Evolutionary conservation across 2,797 vertebrate genomes (phyloP), one percentile per base, ranked within the genome.

Genomic region (Crenuchus spilurus): DNA sequence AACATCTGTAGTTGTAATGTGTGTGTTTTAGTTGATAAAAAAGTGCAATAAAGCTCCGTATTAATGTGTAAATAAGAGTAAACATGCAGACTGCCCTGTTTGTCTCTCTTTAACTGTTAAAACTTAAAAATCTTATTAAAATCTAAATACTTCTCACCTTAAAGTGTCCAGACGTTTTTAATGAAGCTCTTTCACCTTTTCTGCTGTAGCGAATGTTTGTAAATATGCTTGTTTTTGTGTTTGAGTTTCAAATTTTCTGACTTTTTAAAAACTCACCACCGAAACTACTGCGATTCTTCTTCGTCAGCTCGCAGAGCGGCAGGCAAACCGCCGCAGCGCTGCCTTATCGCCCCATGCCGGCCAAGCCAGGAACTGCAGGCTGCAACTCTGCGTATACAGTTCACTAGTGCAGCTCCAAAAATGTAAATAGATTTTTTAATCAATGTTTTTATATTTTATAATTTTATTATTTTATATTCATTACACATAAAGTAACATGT

Each of bases 231-330:
- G 46, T 49, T 44, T 44, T 18, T 18, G 5, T 14, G 42, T 14
- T 18, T 5, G 22, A 49, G 22, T 49, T 49, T 10, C 8, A 7
- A 3, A 22, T 49, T 49, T 49, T 49, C 18, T 9, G 46, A 52
- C 3, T 61, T 44, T n/a, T 44, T 28, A 52, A 68, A 75, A 16
- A 46, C 11, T 68, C 55, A 44, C 64, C 60, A 30, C 11, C 35
- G 26, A 7, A 11, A 31, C 65, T 75, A 31, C 63, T 74, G 33
- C 49, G 46, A 26, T 46, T 46, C n/a, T 28, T 49, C 22, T 65
- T 57, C 13, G 7, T 22, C 48, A 20, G 9, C 18, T 58, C 18
- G 13, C 30, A 35, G 2, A 16, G 28, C 28, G 28, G 14, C 31
- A n/a, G 30, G 1, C 55, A 14, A 7, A 55, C 52, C 52, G 28